Evolutionary conservation across 2,113 vertebrate genomes (phyloP).

Genomic region (Nycticryphes semicollaris): DNA sequence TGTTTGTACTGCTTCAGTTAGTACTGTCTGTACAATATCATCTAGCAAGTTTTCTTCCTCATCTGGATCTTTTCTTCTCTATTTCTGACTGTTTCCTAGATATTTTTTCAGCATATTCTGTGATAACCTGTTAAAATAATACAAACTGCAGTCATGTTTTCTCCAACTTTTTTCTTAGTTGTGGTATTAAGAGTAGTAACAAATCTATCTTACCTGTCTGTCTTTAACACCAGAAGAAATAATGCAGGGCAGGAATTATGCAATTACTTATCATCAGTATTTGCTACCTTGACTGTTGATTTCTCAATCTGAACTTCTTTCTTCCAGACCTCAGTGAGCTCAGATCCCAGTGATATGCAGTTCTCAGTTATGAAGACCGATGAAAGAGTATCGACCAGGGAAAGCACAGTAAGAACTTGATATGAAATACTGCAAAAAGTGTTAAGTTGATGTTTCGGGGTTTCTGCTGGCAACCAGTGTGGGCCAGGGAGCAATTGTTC

Average conservation of each 20-base stretch:
- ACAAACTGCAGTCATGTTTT: not conserved
- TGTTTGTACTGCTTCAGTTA: not conserved
- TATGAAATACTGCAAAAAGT: not conserved
- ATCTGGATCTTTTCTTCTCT: not conserved
- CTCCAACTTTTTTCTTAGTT: not conserved
- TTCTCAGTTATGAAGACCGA: constrained; percentile 93
- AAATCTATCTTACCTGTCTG: not conserved
- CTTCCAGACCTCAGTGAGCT: constrained; percentile 80
- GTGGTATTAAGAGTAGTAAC: not conserved
- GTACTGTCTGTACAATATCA: not conserved
- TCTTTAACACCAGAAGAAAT: not conserved
- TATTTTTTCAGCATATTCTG: not conserved
- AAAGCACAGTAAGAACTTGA: constrained; percentile 85
- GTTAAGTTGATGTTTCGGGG: not conserved
- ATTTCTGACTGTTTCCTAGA: not conserved
- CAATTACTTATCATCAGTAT: not conserved
- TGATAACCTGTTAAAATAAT: not conserved
- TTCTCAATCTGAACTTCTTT: not conserved
- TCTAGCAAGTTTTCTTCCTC: not conserved
- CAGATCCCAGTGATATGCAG: constrained; percentile 87
- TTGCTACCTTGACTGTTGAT: not conserved
- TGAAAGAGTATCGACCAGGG: constrained; percentile 81
- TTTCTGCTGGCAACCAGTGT: not conserved
- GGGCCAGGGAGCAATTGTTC: not conserved
- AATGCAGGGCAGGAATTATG: not conserved